Base-by-base conservation (phyloP, 2,113 vertebrate genomes). In the Lynx canadensis region DNA sequence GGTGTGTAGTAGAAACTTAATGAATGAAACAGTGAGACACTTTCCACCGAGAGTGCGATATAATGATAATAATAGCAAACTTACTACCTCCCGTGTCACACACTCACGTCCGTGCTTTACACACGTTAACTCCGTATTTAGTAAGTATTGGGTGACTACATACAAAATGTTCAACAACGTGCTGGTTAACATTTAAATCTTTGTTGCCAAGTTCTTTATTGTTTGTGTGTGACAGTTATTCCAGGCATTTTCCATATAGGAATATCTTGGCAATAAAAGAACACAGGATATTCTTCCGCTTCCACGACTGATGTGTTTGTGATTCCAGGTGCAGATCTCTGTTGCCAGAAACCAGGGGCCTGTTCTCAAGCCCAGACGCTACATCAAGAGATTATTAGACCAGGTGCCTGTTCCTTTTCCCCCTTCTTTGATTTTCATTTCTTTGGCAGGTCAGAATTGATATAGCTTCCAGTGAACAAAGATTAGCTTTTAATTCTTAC, bases 401-500 rank as follows among this genome's bases (percentile, higher is more conserved):
- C 50, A 45, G 33, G 1, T 38, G 15, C 52, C 13, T 82, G 36
- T 29, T 38, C 38, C 6, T n/a, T 12, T 25, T 1, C 2, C 33
- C 84, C 48, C 63, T 23, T 29, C 25, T 85, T 71, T 91, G 2
- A 41, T 52, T 82, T 71, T 92, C 71, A 41, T 76, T 82, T 94
- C 76, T 71, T 79, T 18, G 87, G 33, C 52, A 89, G 45, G 21
- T 82, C 60, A 95, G 68, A 91, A 76, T 15, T 68, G 55, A 92
- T n/a, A 68, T 0, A 89, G 57, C 73, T 78, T 94, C 69, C 38
- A n/a, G 36, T 31, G 23, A 29, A 38, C 71, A 94, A 36, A 52
- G 45, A 27, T 68, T 80, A 63, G 33, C n/a, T 94, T 82, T 92
- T 81, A 71, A 29, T 71, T 94, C 86, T 88, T 84, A 52, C 27